A percentile compares a stretch with the other conserved stretches of the same genome.
These are phyloP conservation scores for Halocynthia roretzi DNA, from an alignment of 23 tunicate species.

Conservation along the genomic window DNA sequence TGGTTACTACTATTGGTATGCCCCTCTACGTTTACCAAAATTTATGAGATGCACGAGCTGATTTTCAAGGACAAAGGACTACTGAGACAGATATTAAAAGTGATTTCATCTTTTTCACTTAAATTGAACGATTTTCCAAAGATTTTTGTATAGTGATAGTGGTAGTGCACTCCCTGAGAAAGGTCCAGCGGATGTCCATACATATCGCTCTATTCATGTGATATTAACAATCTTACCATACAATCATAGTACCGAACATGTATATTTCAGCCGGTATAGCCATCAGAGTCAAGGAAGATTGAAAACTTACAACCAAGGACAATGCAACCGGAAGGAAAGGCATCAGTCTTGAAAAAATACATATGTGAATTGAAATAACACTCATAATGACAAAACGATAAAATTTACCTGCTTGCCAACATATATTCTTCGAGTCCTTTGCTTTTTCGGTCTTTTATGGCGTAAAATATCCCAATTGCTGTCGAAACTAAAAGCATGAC, in stretches of 20 bases:
- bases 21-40: too few species aligned
- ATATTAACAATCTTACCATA: constrained; percentile 37
- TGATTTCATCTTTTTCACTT: too few species aligned
- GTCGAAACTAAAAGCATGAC: constrained; percentile 24
- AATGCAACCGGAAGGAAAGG: constrained; percentile 54
- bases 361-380: not conserved
- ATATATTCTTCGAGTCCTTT: constrained; percentile 36
- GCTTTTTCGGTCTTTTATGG: constrained; percentile 20
- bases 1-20: too few species aligned
- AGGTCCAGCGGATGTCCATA: too few species aligned
- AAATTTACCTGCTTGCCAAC: constrained; percentile 28
- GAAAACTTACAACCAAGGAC: constrained; percentile 74
- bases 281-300: constrained; percentile 78
- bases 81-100: too few species aligned
- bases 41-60: too few species aligned
- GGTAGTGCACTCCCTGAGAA: too few species aligned
- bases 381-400: not conserved
- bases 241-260: constrained; percentile 80
- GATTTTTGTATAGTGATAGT: too few species aligned
- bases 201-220: too few species aligned
- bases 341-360: constrained; percentile 4
- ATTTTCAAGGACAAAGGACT: too few species aligned
- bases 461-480: constrained; percentile 32
- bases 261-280: constrained; percentile 87
- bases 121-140: too few species aligned